phyloP scores from a whole-genome alignment of 2,888 invertebrate species.

The Dicyrtoma fusca region DNA sequence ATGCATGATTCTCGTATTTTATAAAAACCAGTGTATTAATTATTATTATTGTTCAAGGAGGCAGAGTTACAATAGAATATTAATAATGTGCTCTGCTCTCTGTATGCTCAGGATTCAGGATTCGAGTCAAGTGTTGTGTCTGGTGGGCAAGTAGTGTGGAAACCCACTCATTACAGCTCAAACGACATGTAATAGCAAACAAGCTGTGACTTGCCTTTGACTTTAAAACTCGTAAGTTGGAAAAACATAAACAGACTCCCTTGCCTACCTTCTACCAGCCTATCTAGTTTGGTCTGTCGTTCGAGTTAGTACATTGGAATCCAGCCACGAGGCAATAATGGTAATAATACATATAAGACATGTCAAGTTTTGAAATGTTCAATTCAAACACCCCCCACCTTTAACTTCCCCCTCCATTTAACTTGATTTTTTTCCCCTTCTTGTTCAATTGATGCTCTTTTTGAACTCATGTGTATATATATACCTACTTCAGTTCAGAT shows the following conservation, averaged over 20 bases:
- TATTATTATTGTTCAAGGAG: neutral
- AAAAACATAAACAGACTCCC: too few relatives aligned
- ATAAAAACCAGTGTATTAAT: too few relatives aligned
- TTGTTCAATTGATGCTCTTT: too few relatives aligned
- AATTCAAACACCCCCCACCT: neutral
- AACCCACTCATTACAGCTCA: conserved; percentile 26
- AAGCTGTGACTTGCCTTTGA: conserved; percentile 25
- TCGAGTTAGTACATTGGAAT: neutral
- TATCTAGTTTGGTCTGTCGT: conserved; percentile 9
- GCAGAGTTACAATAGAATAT: neutral
- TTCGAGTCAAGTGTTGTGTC: conserved; percentile 19
- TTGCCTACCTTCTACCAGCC: too few relatives aligned
- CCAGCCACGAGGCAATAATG: conserved; percentile 27
- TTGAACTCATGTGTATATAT: too few relatives aligned
- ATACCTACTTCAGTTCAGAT: too few relatives aligned
- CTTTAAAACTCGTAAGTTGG: conserved; percentile 11
- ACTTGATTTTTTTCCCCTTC: too few relatives aligned
- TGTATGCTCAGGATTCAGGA: too few relatives aligned
- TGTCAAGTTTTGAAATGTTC: neutral
- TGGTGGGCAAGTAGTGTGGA: conserved; percentile 4
- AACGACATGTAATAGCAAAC: conserved; percentile 31
- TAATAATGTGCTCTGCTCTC: neutral
- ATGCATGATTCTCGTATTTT: too few relatives aligned
- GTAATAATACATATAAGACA: neutral
- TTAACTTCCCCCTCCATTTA: too few relatives aligned